Conservation (phyloP, 53 echinoderm and acorn worm genomes). For the Mesocentrotus franciscanus region DNA sequence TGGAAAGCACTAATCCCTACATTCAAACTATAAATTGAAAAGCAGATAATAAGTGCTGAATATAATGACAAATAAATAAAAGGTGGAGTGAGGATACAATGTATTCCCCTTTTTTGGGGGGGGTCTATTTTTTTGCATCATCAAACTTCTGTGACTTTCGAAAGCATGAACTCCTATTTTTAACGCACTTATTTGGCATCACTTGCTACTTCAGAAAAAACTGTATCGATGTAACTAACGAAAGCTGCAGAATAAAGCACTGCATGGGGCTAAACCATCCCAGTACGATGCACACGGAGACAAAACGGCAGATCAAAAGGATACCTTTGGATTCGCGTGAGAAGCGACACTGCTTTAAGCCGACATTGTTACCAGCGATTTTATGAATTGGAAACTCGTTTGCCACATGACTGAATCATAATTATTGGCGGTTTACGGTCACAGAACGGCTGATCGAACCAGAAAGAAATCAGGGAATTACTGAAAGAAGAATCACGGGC, state of each 20-base stretch:
- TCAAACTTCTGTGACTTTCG: not conserved
- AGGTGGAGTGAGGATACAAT: not conserved
- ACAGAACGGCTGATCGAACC: conserved; percentile 27
- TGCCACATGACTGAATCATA: conserved; percentile 49
- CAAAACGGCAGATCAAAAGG: conserved; percentile 26
- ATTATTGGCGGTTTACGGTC: conserved; percentile 49
- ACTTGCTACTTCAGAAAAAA: not conserved
- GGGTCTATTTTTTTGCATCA: not conserved
- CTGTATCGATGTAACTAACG: conserved; percentile 9
- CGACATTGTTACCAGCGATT: conserved; percentile 30
- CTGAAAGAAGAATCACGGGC: conserved; percentile 21
- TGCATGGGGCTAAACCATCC: conserved; percentile 39
- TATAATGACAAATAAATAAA: not conserved
- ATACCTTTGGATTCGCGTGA: conserved; percentile 14
- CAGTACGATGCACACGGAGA: not conserved
- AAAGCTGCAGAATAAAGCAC: not conserved
- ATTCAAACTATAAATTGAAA: not conserved
- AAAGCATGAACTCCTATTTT: not conserved
- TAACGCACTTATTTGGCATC: not conserved
- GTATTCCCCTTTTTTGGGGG: not conserved
- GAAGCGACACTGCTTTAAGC: conserved; percentile 24
- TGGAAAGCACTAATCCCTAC: not conserved
- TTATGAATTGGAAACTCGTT: conserved; percentile 39
- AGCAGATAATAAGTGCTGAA: not conserved
- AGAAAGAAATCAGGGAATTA: conserved; percentile 25